A percentile compares a stretch with the other conserved stretches of the same genome.
Conservation (phyloP, 1,140 invertebrate species). For the Macrosteles quadrilineatus region DNA sequence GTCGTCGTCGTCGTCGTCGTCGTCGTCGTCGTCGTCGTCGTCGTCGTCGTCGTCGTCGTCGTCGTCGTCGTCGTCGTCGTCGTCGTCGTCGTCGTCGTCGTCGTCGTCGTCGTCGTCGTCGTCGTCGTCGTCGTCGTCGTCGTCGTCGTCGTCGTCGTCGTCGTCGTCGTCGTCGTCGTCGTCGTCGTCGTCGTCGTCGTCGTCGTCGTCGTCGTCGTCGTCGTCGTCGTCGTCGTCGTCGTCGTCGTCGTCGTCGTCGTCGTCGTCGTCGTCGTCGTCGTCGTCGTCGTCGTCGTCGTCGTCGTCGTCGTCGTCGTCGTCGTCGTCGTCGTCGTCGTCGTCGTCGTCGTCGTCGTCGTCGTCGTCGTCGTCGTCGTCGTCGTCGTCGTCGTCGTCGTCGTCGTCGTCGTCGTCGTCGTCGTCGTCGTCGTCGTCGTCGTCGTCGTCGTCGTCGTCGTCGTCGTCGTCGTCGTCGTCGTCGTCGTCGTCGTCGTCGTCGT, state of each 20-base stretch:
- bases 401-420: no score
- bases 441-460: slow-evolving; percentile 1
- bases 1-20: no score
- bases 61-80: no score
- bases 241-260: background rate
- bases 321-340: background rate
- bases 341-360: background rate
- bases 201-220: background rate
- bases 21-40: no score
- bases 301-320: slow-evolving; percentile 1
- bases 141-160: slow-evolving; percentile 1
- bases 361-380: background rate
- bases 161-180: slow-evolving; percentile 1
- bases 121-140: no score
- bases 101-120: no score
- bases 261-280: slow-evolving; percentile 1
- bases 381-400: background rate
- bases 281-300: background rate
- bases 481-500: no score
- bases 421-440: slow-evolving; percentile 1
- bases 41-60: no score
- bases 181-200: slow-evolving; percentile 1
- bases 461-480: background rate
- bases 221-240: slow-evolving; percentile 1
- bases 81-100: no score